phyloP scores from a whole-genome alignment of 2,113 vertebrate genomes.

The Ageneiosus marmoratus region DNA sequence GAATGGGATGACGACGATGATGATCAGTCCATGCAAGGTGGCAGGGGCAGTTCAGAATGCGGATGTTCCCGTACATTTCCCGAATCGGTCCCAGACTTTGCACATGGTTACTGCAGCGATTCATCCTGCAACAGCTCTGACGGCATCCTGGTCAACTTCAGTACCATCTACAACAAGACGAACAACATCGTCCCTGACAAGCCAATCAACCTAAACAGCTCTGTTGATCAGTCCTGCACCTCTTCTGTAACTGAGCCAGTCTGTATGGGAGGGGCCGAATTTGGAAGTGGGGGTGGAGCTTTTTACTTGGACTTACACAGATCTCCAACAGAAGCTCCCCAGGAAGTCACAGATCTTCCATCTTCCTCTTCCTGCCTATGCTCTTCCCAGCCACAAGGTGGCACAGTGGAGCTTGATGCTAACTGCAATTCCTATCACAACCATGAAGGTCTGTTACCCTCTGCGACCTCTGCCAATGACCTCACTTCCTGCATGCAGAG shows the following conservation, averaged over 20 bases:
- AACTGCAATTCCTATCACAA: constrained; percentile 93
- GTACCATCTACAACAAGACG: constrained; percentile 93
- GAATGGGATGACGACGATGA: constrained; percentile 82
- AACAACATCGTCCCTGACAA: constrained; percentile 77
- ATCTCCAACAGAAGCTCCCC: constrained; percentile 84
- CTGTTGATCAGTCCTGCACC: constrained; percentile 77
- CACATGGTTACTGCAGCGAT: constrained; percentile 87
- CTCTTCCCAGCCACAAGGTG: constrained; percentile 67
- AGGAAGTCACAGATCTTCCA: constrained; percentile 72
- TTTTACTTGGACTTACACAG: constrained; percentile 95
- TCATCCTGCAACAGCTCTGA: constrained; percentile 96
- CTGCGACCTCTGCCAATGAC: constrained; percentile 71
- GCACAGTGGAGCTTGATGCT: constrained; percentile 82
- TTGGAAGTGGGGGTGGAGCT: constrained; percentile 68
- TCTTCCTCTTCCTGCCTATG: constrained; percentile 81
- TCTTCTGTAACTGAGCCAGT: constrained; percentile 79
- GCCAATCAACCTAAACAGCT: constrained; percentile 83
- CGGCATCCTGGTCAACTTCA: constrained; percentile 93
- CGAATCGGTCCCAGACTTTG: constrained; percentile 78
- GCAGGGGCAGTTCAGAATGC: constrained; percentile 74
- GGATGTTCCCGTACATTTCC: constrained; percentile 80
- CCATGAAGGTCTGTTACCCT: constrained; percentile 67
- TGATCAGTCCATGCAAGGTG: constrained; percentile 72
- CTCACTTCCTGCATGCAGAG: constrained; percentile 90
- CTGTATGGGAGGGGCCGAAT: constrained; percentile 35